Evolutionary conservation across 2,113 vertebrate species (phyloP).

Genomic region (Zootoca vivipara): DNA sequence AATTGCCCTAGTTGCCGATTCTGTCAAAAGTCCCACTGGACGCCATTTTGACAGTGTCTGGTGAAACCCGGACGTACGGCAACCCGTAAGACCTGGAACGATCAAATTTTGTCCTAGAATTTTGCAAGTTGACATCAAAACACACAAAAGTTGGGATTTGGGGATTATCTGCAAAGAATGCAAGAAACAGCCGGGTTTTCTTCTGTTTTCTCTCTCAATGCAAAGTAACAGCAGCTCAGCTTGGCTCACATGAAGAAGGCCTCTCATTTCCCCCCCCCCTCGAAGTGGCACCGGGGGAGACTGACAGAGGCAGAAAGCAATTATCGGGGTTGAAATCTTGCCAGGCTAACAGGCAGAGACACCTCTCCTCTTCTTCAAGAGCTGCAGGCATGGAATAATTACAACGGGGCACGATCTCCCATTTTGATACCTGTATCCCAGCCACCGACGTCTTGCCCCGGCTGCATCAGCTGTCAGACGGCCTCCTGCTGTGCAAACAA

Average conservation of each 20-base stretch:
- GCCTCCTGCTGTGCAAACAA: rapidly evolving
- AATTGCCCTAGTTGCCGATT: no score
- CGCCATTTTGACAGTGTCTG: no score
- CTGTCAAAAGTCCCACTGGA: no score
- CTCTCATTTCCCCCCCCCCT: not conserved
- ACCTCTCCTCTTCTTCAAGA: not conserved
- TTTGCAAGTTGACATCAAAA: no score
- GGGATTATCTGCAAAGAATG: no score
- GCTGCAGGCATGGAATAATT: not conserved
- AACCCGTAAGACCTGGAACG: no score
- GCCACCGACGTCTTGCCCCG: rapidly evolving
- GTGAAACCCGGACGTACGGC: no score
- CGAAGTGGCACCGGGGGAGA: not conserved
- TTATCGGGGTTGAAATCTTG: not conserved
- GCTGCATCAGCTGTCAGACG: rapidly evolving
- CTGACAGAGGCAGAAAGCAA: not conserved
- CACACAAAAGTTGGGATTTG: no score
- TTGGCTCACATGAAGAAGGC: rapidly evolving
- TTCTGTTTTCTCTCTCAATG: not conserved
- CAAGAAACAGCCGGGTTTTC: not conserved
- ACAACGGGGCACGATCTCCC: not conserved
- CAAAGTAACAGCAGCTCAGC: not conserved
- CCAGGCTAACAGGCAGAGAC: not conserved
- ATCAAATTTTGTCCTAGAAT: no score
- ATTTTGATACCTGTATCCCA: not conserved